Conservation (phyloP, 2,113 vertebrate genomes). For the Murina feae region DNA sequence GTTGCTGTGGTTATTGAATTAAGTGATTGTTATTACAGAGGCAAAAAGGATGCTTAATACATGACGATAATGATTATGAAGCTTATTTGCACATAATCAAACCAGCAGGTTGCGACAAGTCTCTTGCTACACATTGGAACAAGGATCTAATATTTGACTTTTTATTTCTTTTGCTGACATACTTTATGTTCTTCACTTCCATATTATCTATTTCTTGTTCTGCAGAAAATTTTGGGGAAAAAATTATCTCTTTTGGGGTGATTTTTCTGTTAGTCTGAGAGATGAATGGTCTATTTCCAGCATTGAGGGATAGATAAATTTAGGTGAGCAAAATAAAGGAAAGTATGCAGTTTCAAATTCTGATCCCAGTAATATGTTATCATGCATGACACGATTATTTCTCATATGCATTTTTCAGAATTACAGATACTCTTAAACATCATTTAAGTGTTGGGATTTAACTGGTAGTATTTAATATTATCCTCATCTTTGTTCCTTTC, state of each 20-base stretch:
- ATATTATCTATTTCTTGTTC: neutral
- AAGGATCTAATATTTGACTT: neutral
- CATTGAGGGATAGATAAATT: neutral
- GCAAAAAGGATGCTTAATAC: neutral
- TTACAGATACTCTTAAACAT: neutral
- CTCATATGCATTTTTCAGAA: neutral
- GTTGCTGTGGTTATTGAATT: neutral
- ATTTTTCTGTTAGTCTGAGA: neutral
- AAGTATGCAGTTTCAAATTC: neutral
- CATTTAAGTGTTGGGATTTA: neutral
- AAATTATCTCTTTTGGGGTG: neutral
- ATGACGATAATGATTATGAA: neutral
- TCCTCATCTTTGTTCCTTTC: neutral
- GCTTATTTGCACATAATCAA: neutral
- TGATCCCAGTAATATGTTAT: neutral
- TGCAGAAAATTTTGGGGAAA: neutral
- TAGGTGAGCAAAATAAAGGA: neutral
- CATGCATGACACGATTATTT: neutral
- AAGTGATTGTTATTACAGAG: neutral
- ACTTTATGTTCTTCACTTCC: neutral
- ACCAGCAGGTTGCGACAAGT: neutral
- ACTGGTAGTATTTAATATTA: neutral
- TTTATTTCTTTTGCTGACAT: slow-evolving; percentile 27
- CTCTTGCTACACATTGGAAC: neutral
- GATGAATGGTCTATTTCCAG: neutral